phyloP scores from a whole-genome alignment of 2,113 vertebrate species.

The Vanacampus margaritifer region DNA sequence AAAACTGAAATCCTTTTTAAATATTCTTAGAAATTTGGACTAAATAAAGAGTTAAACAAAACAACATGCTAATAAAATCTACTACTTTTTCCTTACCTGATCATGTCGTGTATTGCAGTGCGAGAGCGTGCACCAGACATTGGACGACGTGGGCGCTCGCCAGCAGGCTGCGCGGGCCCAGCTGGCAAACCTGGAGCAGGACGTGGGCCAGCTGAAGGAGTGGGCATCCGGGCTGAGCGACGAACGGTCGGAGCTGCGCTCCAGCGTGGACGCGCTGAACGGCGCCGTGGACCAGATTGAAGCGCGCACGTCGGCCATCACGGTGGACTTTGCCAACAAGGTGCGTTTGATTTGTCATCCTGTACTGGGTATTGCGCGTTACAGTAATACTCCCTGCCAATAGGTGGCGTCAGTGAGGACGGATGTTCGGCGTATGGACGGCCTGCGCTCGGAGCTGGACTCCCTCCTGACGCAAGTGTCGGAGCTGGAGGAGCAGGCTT shows the following conservation, averaged over 20 bases:
- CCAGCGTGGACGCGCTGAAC: constrained; percentile 73
- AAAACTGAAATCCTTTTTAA: too few relatives aligned
- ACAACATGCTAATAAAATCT: too few relatives aligned
- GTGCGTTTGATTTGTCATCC: constrained; percentile 2
- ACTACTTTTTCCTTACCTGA: too few relatives aligned
- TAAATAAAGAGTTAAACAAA: too few relatives aligned
- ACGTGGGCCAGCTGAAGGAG: constrained; percentile 73
- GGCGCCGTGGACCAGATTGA: constrained; percentile 73
- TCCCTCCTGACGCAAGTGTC: constrained; percentile 73
- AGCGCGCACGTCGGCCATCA: constrained; percentile 68
- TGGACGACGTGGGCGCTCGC: constrained; percentile 71
- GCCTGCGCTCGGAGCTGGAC: constrained; percentile 79
- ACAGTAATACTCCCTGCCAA: background rate
- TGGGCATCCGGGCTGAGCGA: constrained; percentile 68
- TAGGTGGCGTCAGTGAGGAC: constrained; percentile 82
- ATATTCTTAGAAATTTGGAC: too few relatives aligned
- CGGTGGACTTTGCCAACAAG: constrained; percentile 73
- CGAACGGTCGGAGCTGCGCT: constrained; percentile 70
- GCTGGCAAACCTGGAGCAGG: constrained; percentile 73
- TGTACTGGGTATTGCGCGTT: background rate
- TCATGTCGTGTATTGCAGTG: constrained; percentile 69
- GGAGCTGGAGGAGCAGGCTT: constrained; percentile 76
- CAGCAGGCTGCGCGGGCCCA: constrained; percentile 57
- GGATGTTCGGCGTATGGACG: constrained; percentile 87
- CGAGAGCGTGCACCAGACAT: constrained; percentile 68